Evolutionary conservation across 2,113 vertebrate species (phyloP), one percentile per base, ranked within the genome.

Genomic region (Cricetomys ansorgei): DNA sequence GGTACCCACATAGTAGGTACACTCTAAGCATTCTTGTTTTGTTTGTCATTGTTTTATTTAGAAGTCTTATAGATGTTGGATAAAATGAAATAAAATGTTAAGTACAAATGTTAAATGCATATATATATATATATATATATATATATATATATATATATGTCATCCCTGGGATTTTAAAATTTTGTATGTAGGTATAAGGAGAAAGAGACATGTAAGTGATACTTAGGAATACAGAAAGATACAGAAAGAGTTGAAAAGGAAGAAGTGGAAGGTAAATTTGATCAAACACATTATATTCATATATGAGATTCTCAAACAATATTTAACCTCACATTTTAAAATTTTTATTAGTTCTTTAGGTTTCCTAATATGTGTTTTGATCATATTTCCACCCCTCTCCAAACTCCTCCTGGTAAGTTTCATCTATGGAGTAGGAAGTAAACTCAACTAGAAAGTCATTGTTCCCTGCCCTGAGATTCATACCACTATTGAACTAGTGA

Each of bases 31-130:
- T 13, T 45, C 2, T 43, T 25, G 31, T 65, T 2, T 40, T 86
- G 34, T 79, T 92, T 79, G 21, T 80, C 48, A 45, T 7, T 65
- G 43, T 57, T 92, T 76, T 50, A 87, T 53, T 59, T 50, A 43
- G n/a, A 92, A 89, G 12, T 91, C 55, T 73, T 91, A 79, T 80
- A 94, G 59, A 70, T 62, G 55, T 67, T 75, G n/a, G 48, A 81
- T 45, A 83, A 48, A 16, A 70, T 50, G 7, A 9, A 77, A 7
- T 53, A 7, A 83, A 76, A 94, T 70, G 53, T 65, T 45, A 65
- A 92, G 77, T 34, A 9, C n/a, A 31, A 43, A 12, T 13, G 23
- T 7, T 45, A 1, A 88, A 27, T 73, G 17, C 25, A 73, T 73
- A 83, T 53, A 43, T 29, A 21, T 31, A 16, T 29, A 69, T 45